Evolutionary conservation across 2,888 invertebrate genomes (phyloP), one percentile per base, ranked within the genome.

Genomic region (Drosophila nr. perissopoda): DNA sequence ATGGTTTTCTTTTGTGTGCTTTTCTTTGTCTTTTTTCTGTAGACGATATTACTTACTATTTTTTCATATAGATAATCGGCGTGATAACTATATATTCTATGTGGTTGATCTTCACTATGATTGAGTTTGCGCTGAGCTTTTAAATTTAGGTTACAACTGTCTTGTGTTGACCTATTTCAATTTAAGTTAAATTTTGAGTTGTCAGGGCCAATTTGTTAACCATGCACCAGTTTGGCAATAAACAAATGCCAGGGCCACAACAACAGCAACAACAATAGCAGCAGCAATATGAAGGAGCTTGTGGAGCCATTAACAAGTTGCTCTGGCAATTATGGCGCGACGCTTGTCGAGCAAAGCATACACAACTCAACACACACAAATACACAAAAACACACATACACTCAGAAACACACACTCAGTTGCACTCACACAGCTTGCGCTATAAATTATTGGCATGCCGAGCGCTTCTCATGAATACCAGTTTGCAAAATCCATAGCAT

Each of bases 381-480:
- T 56, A 56, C 63, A 54, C 48, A 64, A 6, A 18, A 4, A 59
- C 21, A 52, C 16, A n/a, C 52, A 53, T 2, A 46, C 21, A 63
- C 21, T 6, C 42, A 42, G 5, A 21, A 11, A 21, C 11, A 68
- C 34, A 48, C 25, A 49, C 36, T 56, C 38, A 62, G 25, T 57
- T 60, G 52, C 52, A 53, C 54, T 48, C 46, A 49, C 38, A 63
- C 40, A 48, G 42, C 59, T 40, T 65, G 38, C 73, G 58, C 62
- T 63, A 79, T 82, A 81, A 79, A 79, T 79, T 70, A 78, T 79
- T 79, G 79, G 79, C 79, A 79, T 81, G 46, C 73, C 81, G 42
- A 52, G 52, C 67, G 63, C 48, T 71, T 54, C 81, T 64, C 77
- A 80, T 70, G 77, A 80, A 76, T 77, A 70, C 66, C 66, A 66